These are phyloP conservation scores for Urocynchramus pylzowi DNA, from an alignment of 2,113 vertebrate species.

Conservation along the genomic window DNA sequence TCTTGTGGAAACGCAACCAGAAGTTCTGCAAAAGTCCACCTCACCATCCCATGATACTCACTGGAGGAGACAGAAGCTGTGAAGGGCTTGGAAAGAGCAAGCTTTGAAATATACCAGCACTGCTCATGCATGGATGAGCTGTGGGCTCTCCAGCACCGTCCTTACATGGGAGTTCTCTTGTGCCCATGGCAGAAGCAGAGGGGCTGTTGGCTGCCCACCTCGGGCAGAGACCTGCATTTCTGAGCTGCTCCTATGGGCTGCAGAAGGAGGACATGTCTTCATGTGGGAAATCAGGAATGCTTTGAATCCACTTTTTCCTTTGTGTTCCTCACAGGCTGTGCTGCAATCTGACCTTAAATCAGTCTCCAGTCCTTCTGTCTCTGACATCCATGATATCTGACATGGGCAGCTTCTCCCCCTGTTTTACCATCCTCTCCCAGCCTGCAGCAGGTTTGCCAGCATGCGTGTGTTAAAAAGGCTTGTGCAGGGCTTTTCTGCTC, in stretches of 20 bases:
- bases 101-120: neutral
- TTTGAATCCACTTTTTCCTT: neutral
- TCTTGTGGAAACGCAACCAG: neutral
- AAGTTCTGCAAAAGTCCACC: neutral
- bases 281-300: neutral
- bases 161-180: neutral
- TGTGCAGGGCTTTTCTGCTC: neutral
- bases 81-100: neutral
- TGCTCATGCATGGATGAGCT: rapidly evolving
- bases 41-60: neutral
- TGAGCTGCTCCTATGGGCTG: neutral
- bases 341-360: neutral
- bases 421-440: neutral
- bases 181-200: rapidly evolving
- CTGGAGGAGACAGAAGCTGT: neutral
- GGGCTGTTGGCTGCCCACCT: neutral
- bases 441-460: neutral
- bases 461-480: neutral
- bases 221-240: neutral
- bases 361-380: neutral
- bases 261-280: neutral
- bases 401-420: neutral
- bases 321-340: neutral
- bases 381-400: neutral
- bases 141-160: neutral